phyloP scores from a whole-genome alignment of 2,113 vertebrate species.

The Okapia johnstoni region DNA sequence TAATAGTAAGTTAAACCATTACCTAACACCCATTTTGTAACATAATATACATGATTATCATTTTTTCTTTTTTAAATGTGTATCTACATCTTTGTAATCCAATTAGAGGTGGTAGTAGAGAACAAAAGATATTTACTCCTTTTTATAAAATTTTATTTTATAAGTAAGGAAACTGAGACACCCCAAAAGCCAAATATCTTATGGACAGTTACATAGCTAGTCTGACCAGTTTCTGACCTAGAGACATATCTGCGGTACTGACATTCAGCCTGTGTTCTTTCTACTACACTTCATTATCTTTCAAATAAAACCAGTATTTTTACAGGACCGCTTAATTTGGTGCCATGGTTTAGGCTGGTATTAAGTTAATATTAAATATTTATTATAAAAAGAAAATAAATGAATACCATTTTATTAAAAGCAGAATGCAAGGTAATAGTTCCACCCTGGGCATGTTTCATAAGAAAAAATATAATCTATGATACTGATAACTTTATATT shows the following conservation, averaged over 20 bases:
- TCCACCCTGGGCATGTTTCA: neutral
- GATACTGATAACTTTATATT: neutral
- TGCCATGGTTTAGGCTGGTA: neutral
- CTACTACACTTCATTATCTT: neutral
- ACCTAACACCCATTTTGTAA: neutral
- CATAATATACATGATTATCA: neutral
- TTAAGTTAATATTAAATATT: neutral
- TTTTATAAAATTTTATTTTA: neutral
- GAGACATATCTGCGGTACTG: neutral
- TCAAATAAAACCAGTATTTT: neutral
- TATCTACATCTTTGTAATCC: neutral
- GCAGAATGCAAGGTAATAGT: neutral
- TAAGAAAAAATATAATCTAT: neutral
- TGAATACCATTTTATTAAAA: neutral
- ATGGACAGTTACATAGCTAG: neutral
- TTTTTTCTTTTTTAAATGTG: neutral
- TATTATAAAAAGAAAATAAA: neutral
- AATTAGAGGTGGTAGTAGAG: neutral
- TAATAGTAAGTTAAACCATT: neutral
- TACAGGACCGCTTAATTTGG: neutral
- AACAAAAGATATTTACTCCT: neutral
- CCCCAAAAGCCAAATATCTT: neutral
- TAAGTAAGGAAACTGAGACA: neutral
- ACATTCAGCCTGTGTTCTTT: neutral
- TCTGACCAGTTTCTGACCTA: neutral